Evolutionary conservation across 2,797 vertebrate genomes (phyloP).

Genomic region (Sebastes minor): DNA sequence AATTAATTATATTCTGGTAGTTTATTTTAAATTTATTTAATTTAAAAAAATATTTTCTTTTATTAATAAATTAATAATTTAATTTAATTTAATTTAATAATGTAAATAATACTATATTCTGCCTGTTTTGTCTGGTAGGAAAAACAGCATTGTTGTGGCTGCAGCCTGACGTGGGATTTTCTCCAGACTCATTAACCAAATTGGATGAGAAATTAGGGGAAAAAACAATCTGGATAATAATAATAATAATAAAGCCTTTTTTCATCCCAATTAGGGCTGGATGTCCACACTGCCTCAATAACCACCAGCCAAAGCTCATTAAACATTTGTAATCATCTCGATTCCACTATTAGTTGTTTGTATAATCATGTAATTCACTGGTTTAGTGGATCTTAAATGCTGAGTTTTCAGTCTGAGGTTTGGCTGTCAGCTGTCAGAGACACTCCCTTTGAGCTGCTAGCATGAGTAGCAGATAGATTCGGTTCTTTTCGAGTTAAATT

Average conservation of each 20-base stretch:
- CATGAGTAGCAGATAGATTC: slow-evolving; percentile 43
- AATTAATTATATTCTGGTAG: neutral
- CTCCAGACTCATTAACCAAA: neutral
- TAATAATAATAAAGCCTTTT: neutral
- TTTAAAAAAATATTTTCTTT: no score
- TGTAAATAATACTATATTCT: neutral
- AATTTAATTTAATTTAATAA: neutral
- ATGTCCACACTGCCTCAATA: neutral
- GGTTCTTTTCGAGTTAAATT: neutral
- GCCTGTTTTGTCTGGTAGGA: neutral
- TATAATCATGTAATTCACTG: neutral
- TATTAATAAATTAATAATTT: no score
- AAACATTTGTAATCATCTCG: neutral
- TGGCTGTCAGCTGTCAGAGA: slow-evolving; percentile 42
- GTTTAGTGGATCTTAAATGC: fast-evolving
- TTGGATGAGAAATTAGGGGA: neutral
- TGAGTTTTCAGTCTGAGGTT: neutral
- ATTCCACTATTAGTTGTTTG: neutral
- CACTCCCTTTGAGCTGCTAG: slow-evolving; percentile 64
- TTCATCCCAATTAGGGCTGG: neutral
- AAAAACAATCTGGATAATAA: neutral
- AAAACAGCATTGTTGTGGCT: slow-evolving; percentile 47
- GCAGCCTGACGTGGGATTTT: neutral
- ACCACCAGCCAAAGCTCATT: neutral
- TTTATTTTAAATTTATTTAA: neutral